Evolutionary conservation across 2,113 vertebrate species (phyloP), one percentile per base, ranked within the genome.

Genomic region (Perca schrenkii): DNA sequence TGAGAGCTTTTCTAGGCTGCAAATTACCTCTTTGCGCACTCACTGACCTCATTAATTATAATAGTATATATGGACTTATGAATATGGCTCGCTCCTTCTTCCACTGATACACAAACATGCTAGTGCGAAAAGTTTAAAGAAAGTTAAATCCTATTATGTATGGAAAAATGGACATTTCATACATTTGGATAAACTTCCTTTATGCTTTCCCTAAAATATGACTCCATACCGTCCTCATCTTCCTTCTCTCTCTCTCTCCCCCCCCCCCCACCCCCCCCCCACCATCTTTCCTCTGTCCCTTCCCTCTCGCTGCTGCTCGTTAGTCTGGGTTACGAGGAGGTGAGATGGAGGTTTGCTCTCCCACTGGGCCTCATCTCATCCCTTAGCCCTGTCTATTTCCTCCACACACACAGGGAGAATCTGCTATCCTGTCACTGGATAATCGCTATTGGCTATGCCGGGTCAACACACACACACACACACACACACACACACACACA

Each of bases 341-440:
- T 92, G 89, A 90, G 87, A n/a, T 67, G 74, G 79, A 87, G 84
- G 76, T 88, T 78, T 80, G 47, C 63, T 87, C 82, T 80, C 82
- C 86, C 88, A 76, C 74, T 68, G 80, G 87, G 87, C 83, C 91
- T 84, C 86, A 62, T 79, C 66, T 62, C 82, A 77, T 89, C 85
- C 74, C 61, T 25, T 25, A 54, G 73, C 73, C 73, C 31, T 36
- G 76, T 60, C 74, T 50, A 22, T 68, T 19, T 43, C 40, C 40
- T 43, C 40, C 74, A 81, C 74, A 80, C 50, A 77, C 73, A 63
- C 53, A 0, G 40, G 40, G 10, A 77, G 72, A 72, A 67, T 78
- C 87, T 87, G 69, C 71, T 54, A 65, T 73, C 50, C 66, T 79
- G 84, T 89, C 87, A 80, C 77, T 74, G 75, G 63, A 68, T 87